Evolutionary conservation across 2,888 invertebrate species (phyloP).

Genomic region (Philopedon plagiatum): DNA sequence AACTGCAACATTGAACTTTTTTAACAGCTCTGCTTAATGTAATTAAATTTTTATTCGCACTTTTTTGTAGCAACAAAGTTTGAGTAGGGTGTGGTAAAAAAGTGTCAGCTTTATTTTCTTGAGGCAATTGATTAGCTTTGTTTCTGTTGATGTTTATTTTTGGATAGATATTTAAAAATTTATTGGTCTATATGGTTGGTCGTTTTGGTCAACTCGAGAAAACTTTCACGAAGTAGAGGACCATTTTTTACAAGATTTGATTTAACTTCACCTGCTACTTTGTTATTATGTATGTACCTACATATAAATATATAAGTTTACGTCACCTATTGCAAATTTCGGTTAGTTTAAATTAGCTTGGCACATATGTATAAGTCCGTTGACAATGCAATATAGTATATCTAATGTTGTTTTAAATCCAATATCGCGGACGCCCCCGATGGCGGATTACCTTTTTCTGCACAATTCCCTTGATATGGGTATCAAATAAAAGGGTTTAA

Average conservation of each 20-base stretch:
- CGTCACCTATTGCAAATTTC: too few relatives aligned
- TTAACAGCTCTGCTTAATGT: conserved; percentile 8
- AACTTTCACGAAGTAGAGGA: background rate
- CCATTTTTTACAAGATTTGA: background rate
- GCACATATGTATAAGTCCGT: too few relatives aligned
- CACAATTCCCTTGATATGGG: too few relatives aligned
- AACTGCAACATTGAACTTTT: conserved; percentile 13
- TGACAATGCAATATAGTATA: too few relatives aligned
- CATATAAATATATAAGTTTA: too few relatives aligned
- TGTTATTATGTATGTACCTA: background rate
- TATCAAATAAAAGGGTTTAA: too few relatives aligned
- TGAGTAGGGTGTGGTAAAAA: background rate
- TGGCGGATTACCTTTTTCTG: too few relatives aligned
- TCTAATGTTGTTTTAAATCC: too few relatives aligned
- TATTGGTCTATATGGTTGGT: background rate
- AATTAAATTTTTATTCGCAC: conserved; percentile 22
- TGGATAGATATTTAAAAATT: background rate
- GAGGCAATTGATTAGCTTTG: background rate
- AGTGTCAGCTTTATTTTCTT: background rate
- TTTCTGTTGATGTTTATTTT: background rate
- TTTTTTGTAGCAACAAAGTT: background rate
- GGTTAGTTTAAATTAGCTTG: too few relatives aligned
- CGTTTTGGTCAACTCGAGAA: background rate
- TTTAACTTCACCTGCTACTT: background rate
- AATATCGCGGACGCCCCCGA: too few relatives aligned